phyloP scores from a whole-genome alignment of 2,113 vertebrate genomes.

The Rhipidura dahli region DNA sequence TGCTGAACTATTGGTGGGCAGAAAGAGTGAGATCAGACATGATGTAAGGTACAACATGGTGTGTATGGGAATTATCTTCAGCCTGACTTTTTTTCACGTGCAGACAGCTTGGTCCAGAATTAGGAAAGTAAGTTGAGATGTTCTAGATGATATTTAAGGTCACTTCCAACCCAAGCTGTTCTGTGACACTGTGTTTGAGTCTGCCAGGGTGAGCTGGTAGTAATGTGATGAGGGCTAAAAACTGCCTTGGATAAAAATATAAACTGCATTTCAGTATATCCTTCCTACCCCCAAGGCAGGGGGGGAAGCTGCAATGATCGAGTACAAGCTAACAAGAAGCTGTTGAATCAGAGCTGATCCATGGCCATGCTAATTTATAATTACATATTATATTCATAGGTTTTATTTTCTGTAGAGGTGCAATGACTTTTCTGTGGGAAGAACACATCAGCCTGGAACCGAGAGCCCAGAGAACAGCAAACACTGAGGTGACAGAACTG shows the following conservation, averaged over 20 bases:
- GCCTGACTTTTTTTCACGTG: not conserved
- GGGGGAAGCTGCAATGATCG: not conserved
- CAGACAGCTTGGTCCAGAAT: not conserved
- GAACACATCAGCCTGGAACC: not conserved
- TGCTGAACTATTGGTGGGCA: not conserved
- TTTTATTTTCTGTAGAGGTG: not conserved
- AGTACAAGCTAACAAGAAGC: not conserved
- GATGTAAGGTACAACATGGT: not conserved
- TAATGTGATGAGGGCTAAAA: not conserved
- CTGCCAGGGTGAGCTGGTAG: not conserved
- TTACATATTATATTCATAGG: fast-evolving
- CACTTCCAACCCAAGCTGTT: not conserved
- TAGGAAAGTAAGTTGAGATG: not conserved
- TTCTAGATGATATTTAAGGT: not conserved
- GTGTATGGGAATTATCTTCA: not conserved
- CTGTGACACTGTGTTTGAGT: not conserved
- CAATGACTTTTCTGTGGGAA: not conserved
- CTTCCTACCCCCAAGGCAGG: not conserved
- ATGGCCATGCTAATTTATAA: not conserved
- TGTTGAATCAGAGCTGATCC: not conserved
- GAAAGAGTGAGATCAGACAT: not conserved
- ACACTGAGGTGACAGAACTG: not conserved
- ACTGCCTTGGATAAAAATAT: not conserved
- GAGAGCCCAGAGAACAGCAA: not conserved
- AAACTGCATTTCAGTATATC: not conserved